A percentile compares a stretch with the other conserved stretches of the same genome.
Conservation (phyloP, 2,888 invertebrate genomes). For the Glaucopsyche alexis region DNA sequence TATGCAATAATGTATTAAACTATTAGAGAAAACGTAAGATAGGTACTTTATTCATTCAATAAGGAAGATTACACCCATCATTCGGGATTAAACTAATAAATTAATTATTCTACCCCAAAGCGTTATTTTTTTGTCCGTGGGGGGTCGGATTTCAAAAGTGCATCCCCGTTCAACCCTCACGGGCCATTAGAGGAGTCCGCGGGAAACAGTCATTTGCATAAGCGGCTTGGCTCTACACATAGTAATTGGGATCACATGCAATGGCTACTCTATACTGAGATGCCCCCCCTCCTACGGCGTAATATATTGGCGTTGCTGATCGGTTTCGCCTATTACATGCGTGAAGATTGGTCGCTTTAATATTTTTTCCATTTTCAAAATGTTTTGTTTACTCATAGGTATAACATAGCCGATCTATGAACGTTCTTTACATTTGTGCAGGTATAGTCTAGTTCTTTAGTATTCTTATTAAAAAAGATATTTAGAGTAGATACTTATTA, state of each 20-base stretch:
- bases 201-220: conserved; percentile 78
- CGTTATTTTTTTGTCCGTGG: not conserved
- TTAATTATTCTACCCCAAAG: conserved; percentile 10
- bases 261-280: conserved; percentile 57
- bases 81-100: conserved; percentile 20
- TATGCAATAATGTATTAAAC: too few species aligned
- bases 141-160: conserved; percentile 58
- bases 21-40: too few species aligned
- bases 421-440: too few species aligned
- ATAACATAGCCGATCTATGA: too few species aligned
- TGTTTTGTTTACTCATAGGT: too few species aligned
- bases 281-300: conserved; percentile 41
- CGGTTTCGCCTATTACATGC: conserved; percentile 33
- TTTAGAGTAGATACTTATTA: too few species aligned
- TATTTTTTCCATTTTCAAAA: not conserved
- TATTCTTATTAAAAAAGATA: too few species aligned
- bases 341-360: not conserved
- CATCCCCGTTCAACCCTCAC: conserved; percentile 53
- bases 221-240: conserved; percentile 76
- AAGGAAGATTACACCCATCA: conserved; percentile 1
- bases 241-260: conserved; percentile 75
- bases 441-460: too few species aligned
- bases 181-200: conserved; percentile 77
- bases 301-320: conserved; percentile 39
- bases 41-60: not conserved